Evolutionary conservation across 2,113 vertebrate genomes (phyloP), one percentile per base, ranked within the genome.

Genomic region (Okapia johnstoni): DNA sequence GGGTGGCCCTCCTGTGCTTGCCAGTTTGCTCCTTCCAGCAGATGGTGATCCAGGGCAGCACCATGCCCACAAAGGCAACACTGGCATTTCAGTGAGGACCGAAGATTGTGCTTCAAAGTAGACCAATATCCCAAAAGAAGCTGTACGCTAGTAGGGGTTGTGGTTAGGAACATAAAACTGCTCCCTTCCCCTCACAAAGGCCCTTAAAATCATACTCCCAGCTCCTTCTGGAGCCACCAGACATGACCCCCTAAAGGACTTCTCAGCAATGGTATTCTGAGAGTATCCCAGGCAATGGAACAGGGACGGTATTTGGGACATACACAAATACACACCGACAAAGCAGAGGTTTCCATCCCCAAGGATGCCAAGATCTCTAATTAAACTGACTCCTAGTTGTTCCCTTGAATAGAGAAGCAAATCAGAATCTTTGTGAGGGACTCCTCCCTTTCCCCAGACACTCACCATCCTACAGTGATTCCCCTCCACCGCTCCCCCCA

Each of bases 61-160:
- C 25, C n/a, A 30, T 25, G 48, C 16, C 85, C 30, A 33, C 40
- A 28, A 28, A 55, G 19, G n/a, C 19, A 63, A 48, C 70, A 40
- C 55, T 58, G 89, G 58, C 80, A 86, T 92, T 40, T 79, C 80
- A 73, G 52, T 61, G 36, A 61, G 7, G 30, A 58, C 54, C 54
- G 50, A 80, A 90, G 55, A 85, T 85, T 30, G 55, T 79, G 57
- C 57, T 66, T 95, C 84, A 89, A 54, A 60, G 33, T 30, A 87
- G 43, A 87, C 70, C 86, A 85, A 21, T 8, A 83, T 57, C 15
- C 43, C 88, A 19, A 54, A 46, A 80, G 63, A 94, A 95, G 79
- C 70, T 70, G 1, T 15, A 33, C 57, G 57, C 80, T 86, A 43
- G 36, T 21, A 43, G 50, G 48, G 91, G 54, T 73, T 48, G 2